Base-by-base conservation (phyloP, 1,140 invertebrate species). In the Eubasilissa regina region DNA sequence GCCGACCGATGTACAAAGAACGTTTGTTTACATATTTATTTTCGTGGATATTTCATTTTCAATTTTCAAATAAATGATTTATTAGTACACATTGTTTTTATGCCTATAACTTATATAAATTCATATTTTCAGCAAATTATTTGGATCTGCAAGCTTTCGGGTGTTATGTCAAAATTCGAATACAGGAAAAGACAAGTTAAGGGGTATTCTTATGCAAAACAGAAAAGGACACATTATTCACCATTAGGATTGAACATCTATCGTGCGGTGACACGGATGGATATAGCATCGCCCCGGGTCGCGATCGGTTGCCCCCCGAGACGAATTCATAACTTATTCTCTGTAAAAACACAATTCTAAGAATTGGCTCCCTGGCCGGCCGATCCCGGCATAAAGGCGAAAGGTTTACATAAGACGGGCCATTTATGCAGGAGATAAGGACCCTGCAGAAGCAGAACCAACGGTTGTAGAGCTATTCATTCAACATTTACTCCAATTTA, bases 391-490 rank as follows among this genome's bases (percentile, higher is more conserved):
- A 80, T 80, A 76, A 76, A 80, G 79, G 79, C 79, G 79, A 80
- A 76, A 80, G 79, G 79, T 80, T 80, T 80, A 80, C 74, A 80
- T 80, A 80, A 80, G 75, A 76, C 79, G 73, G 79, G 35, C 48
- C 79, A 75, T 80, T 80, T 80, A 76, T 80, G 48, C 73, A 74
- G 58, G 43, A 80, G 79, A 80, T 80, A 80, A 80, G 77, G 51
- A 66, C 45, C 11, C 8, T 17, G 48, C 60, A n/a, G 73, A 64
- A 56, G 53, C 15, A 17, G 7, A 68, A 47, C 64, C 43, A 68
- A 35, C 64, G 60, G 60, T 62, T 25, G 19, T 4, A 62, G 19
- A 62, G 25, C 25, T 35, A 6, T 35, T 35, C 25, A 35, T 35
- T 3, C 25, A 35, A 35, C 1, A 35, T 35, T 35, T 35, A 35